Base-by-base conservation (phyloP, 2,888 invertebrate species). In the Yponomeuta sedellus region DNA sequence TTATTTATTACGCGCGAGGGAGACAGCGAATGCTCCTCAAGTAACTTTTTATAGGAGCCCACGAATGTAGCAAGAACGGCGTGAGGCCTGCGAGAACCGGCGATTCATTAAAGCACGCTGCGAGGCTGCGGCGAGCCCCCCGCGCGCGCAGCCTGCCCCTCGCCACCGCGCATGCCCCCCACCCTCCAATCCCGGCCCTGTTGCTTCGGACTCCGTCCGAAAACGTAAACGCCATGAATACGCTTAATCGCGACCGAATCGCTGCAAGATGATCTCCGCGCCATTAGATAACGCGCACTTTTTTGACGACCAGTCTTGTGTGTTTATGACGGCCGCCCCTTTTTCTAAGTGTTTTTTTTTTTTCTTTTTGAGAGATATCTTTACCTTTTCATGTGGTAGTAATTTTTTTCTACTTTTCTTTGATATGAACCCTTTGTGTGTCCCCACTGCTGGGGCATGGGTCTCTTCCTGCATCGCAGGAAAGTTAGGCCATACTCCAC, bases 191-290 rank as follows among this genome's bases (percentile, higher is more conserved):
- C 78, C 81, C 80, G 77, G 86, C 83, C 90, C 89, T 90, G 90
- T 91, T 91, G 90, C 89, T 87, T 90, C 88, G 85, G 85, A 86
- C 86, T 81, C 78, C 80, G 77, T 78, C 79, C 76, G 77, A 77
- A 86, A 86, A 84, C 83, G 81, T 82, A 82, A 86, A 85, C 82
- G 85, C 82, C 79, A 87, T 87, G 88, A 89, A 88, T 88, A 88
- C 86, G 84, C 77, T 83, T 86, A 85, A 88, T 86, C 85, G 83
- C 78, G 79, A 76, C 78, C 73, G 80, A 83, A 85, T 84, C 82
- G 79, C 74, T 16, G 44, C 44, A 65, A 69, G 77, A 81, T 80
- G 77, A 83, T 86, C 82, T 82, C 80, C 82, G 80, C 81, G 71
- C 73, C 66, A 59, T 80, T 76, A 82, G 82, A 84, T 82, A 81